Conservation (phyloP, 1,140 invertebrate species). For the Zaprionus taronus region DNA sequence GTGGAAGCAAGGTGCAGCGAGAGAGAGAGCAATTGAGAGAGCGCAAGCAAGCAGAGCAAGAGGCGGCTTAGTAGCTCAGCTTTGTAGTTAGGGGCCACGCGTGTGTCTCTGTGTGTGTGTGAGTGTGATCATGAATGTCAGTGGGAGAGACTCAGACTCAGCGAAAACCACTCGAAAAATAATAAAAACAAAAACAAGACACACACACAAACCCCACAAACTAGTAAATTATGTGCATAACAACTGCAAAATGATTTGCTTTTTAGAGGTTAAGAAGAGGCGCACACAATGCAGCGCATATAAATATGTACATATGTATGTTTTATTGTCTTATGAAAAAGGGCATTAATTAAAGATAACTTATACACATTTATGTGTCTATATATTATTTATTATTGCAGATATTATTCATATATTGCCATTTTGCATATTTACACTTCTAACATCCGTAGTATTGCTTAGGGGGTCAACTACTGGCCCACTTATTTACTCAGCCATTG, state of each 20-base stretch:
- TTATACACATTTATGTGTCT: neutral
- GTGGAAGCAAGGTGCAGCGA: neutral
- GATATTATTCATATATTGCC: neutral
- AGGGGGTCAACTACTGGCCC: neutral
- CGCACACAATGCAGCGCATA: constrained; percentile 1
- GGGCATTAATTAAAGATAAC: neutral
- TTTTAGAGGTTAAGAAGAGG: constrained; percentile 35
- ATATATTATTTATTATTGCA: neutral
- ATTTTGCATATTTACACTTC: neutral
- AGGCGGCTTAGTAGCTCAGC: constrained; percentile 37
- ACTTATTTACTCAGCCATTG: neutral
- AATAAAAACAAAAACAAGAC: neutral
- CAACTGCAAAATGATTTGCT: constrained; percentile 30
- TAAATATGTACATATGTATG: constrained; percentile 10
- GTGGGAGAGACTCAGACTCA: constrained; percentile 26
- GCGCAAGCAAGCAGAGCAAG: constrained; percentile 20
- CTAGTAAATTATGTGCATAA: constrained; percentile 45
- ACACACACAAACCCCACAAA: constrained; percentile 14
- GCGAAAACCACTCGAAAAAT: constrained; percentile 36
- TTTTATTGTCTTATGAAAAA: neutral
- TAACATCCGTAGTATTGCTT: neutral
- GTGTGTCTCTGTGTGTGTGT: constrained; percentile 14
- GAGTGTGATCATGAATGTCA: constrained; percentile 36
- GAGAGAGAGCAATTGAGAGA: neutral
- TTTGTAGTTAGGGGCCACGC: constrained; percentile 36